Evolutionary conservation across 2,113 vertebrate genomes (phyloP).

Genomic region (Fregetta grallaria): DNA sequence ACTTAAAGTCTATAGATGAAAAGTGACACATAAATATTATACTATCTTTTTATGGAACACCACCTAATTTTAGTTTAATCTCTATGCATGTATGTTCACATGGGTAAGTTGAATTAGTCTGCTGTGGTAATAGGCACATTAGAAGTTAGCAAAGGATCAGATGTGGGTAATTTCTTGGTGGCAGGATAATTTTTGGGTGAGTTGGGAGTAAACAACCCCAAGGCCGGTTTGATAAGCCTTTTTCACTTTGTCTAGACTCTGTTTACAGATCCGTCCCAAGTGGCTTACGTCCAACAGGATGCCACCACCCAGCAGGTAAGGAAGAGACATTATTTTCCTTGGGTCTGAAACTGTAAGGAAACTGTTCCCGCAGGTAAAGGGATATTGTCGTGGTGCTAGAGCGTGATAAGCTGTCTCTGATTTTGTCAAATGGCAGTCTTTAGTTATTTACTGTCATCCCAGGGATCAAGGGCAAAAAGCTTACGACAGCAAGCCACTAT

Average conservation of each 20-base stretch:
- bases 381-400: neutral
- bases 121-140: neutral
- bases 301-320: constrained; percentile 92
- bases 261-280: constrained; percentile 95
- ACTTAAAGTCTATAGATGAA: neutral
- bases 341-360: neutral
- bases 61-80: neutral
- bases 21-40: neutral
- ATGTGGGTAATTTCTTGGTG: neutral
- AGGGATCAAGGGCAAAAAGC: neutral
- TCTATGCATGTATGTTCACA: neutral
- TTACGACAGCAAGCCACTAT: neutral
- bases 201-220: neutral
- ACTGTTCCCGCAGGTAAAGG: neutral
- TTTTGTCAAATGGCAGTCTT: neutral
- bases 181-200: neutral
- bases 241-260: constrained; percentile 80
- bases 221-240: constrained; percentile 46
- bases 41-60: neutral
- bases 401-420: neutral
- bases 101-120: neutral
- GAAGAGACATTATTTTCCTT: neutral
- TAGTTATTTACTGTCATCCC: neutral
- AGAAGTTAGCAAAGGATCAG: neutral
- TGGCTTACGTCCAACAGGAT: constrained; percentile 96